These are phyloP conservation scores for Erethizon dorsatum DNA, from an alignment of 2,797 vertebrate species.

Conservation along the genomic window DNA sequence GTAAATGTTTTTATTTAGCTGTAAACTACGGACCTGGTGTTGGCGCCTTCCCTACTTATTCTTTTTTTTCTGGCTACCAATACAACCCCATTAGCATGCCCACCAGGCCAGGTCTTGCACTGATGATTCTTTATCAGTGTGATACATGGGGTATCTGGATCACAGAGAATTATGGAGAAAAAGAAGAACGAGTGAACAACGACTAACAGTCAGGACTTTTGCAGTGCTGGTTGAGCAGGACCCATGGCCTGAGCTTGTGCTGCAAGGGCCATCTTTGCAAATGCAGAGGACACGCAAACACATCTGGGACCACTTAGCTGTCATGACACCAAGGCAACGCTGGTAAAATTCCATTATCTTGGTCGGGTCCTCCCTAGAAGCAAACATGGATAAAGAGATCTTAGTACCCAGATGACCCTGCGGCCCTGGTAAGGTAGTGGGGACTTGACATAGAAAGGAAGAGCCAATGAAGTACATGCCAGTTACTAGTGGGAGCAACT, in stretches of 20 bases:
- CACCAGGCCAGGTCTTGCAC: neutral
- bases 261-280: neutral
- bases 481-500: neutral
- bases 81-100: too few relatives aligned
- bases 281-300: neutral
- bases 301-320: neutral
- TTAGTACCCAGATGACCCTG: neutral
- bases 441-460: neutral
- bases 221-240: neutral
- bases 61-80: neutral
- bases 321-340: neutral
- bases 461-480: neutral
- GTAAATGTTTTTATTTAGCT: neutral
- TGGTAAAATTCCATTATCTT: neutral
- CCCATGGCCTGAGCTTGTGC: rapidly evolving
- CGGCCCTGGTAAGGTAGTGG: too few relatives aligned
- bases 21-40: neutral
- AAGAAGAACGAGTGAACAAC: neutral
- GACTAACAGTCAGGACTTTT: neutral
- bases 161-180: neutral
- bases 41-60: neutral
- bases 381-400: neutral
- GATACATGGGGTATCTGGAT: neutral
- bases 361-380: neutral
- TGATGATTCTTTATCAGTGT: neutral